These are phyloP conservation scores for Enhydra lutris DNA, from an alignment of 2,113 vertebrate species.

Conservation along the genomic window DNA sequence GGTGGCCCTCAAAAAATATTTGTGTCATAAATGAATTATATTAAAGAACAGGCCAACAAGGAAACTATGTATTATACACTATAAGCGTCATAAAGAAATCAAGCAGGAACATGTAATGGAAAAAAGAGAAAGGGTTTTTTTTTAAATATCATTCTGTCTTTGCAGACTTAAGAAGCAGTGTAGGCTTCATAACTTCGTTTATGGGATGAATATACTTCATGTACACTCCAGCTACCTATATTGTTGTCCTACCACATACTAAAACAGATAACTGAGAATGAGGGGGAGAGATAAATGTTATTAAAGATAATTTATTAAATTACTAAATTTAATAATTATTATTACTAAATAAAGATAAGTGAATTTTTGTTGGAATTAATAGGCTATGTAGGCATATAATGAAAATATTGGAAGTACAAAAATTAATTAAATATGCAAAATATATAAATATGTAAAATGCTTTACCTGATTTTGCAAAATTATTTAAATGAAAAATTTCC, in stretches of 20 bases:
- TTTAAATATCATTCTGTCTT: neutral
- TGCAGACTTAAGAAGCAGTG: neutral
- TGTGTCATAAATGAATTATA: neutral
- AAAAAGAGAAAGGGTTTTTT: neutral
- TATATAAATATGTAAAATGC: neutral
- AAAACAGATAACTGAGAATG: neutral
- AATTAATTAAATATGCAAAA: neutral
- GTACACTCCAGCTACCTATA: neutral
- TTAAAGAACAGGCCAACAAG: neutral
- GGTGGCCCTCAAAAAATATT: neutral
- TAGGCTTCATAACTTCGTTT: neutral
- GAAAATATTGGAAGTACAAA: neutral
- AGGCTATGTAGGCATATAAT: neutral
- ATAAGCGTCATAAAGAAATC: neutral
- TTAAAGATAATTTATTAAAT: no score
- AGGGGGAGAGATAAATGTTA: neutral
- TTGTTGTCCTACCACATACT: neutral
- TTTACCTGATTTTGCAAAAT: neutral
- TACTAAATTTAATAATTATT: no score
- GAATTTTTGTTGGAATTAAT: neutral
- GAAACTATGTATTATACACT: neutral
- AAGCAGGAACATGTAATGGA: neutral
- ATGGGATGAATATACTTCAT: neutral
- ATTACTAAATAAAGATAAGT: no score
- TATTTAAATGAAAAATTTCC: neutral